These are phyloP conservation scores for Caenorhabditis zanzibari DNA, from an alignment of 2,888 invertebrate species.

Conservation along the genomic window DNA sequence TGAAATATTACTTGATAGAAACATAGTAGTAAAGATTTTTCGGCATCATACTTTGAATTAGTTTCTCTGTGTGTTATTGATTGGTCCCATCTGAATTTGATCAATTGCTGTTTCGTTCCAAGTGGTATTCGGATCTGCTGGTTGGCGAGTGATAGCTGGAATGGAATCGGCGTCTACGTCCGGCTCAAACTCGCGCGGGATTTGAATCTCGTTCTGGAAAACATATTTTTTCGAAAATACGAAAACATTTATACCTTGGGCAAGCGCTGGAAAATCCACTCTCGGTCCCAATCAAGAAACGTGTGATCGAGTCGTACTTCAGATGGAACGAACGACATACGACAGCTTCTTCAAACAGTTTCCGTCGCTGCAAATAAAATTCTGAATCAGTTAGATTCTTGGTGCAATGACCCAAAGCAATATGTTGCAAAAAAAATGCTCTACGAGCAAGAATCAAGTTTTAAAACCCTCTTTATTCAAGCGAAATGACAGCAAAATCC, in stretches of 20 bases:
- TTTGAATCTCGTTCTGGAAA: slow-evolving; percentile 73
- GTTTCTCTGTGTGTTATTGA: slow-evolving; percentile 15
- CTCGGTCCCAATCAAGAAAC: slow-evolving; percentile 69
- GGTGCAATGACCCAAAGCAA: too few relatives aligned
- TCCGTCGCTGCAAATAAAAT: slow-evolving; percentile 9
- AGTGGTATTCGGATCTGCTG: slow-evolving; percentile 60
- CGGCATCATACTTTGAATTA: slow-evolving; percentile 42
- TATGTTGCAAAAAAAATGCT: background rate
- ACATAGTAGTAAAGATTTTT: too few relatives aligned
- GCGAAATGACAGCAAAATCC: background rate
- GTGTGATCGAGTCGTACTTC: slow-evolving; percentile 69
- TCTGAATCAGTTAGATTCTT: background rate
- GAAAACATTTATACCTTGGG: slow-evolving; percentile 66
- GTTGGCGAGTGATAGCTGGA: slow-evolving; percentile 67
- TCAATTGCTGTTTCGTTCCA: slow-evolving; percentile 73
- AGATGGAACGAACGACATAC: slow-evolving; percentile 72
- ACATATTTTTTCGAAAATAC: background rate
- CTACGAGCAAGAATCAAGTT: background rate
- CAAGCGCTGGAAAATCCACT: slow-evolving; percentile 74
- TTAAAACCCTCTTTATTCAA: too few relatives aligned
- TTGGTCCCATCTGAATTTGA: slow-evolving; percentile 71
- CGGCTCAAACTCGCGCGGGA: slow-evolving; percentile 75
- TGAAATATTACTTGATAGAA: background rate
- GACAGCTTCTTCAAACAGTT: background rate
- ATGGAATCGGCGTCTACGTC: slow-evolving; percentile 76